Evolutionary conservation across 1,140 invertebrate genomes (phyloP), one percentile per base, ranked within the genome.

Genomic region (Caenorhabditis brenneri): DNA sequence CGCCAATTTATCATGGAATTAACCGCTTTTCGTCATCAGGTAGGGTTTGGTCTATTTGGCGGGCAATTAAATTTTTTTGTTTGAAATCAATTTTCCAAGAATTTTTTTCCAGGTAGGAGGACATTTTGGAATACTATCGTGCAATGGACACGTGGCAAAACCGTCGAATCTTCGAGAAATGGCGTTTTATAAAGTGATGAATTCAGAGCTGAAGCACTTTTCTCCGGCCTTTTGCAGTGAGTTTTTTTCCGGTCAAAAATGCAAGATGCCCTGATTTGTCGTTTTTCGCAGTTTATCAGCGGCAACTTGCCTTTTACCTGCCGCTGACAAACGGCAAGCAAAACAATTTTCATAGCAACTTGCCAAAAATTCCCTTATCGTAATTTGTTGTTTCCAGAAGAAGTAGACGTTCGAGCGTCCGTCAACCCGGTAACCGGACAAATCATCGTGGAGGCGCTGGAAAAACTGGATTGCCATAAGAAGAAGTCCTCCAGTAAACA

Each of bases 121-220:
- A 2, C 89, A 90, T 84, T 90, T 91, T 69, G 89, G 89, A 1
- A 83, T 90, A 29, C 83, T 90, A 9, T 82, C 69, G 48, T 90
- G 88, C 36, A 79, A 60, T 27, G 89, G 88, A 7, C 90, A 91
- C 81, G 90, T 90, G 19, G 89, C 87, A 36, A 90, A 90, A 78
- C 89, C 90, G 10, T 79, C 90, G 48, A 90, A 90, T 83, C 81
- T 89, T 16, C 82, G 89, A 19, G 89, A 90, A 82, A 86, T 84
- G 78, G 86, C 85, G 16, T 90, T 90, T 78, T 90, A 90, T 79
- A 80, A 81, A 48, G 83, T 85, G 80, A 86, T 90, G 55, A 80
- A 84, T 65, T 46, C 55, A 5, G 48, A 84, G 27, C 29, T 90
- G 4, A 31, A 48, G 16, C 82, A 88, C n/a, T 90, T 87, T 60